Conservation (phyloP, 2,888 invertebrate species). For the Eupithecia inturbata region DNA sequence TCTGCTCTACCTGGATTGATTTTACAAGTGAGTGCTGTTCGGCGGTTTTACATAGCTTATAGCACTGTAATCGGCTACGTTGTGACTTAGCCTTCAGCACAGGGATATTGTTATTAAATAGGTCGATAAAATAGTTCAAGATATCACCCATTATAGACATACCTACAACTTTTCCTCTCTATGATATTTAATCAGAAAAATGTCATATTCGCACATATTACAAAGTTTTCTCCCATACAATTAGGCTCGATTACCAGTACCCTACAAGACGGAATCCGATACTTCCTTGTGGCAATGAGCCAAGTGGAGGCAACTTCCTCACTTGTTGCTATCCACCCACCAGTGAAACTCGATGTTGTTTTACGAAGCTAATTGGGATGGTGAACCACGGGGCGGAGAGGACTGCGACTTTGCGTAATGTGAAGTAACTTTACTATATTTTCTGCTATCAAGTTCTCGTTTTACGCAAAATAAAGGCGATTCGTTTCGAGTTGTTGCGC, state of each 20-base stretch:
- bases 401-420: background rate
- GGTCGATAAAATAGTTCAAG: too few species aligned
- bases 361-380: constrained; percentile 16
- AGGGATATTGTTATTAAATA: too few species aligned
- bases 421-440: background rate
- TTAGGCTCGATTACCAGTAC: background rate
- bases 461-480: too few species aligned
- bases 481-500: too few species aligned
- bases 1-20: too few species aligned
- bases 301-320: background rate
- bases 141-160: too few species aligned
- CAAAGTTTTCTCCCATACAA: background rate
- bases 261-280: background rate
- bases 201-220: background rate
- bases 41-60: too few species aligned
- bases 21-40: too few species aligned
- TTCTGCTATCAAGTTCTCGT: too few species aligned
- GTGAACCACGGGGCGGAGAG: background rate
- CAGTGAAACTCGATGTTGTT: background rate
- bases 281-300: constrained; percentile 10
- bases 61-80: too few species aligned
- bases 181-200: background rate
- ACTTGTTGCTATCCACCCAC: constrained; percentile 17
- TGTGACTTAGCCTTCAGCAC: too few species aligned
- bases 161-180: background rate